Percentiles rank a stretch among this genome's conserved stretches.
Conservation (phyloP, 1,140 invertebrate species). For the Cardiocondyla obscurior region DNA sequence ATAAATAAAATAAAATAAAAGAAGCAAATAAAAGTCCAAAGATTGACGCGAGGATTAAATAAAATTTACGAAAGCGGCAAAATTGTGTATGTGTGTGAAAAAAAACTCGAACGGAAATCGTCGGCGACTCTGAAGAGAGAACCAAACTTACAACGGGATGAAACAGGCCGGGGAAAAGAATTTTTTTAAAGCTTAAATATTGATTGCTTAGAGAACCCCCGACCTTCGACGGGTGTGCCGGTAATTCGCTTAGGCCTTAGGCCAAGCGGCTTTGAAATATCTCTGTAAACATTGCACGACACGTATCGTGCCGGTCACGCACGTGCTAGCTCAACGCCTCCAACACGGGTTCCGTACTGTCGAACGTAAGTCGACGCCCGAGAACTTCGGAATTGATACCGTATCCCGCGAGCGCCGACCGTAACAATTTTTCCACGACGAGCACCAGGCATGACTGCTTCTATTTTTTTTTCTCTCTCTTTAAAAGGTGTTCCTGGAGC, state of each 20-base stretch:
- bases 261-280: conserved; percentile 8
- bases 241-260: conserved; percentile 38
- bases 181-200: conserved; percentile 67
- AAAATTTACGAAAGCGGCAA: neutral
- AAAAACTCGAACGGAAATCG: conserved; percentile 52
- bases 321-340: conserved; percentile 53
- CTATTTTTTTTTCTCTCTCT: conserved; percentile 49
- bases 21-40: too few relatives aligned
- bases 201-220: conserved; percentile 59
- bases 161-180: neutral
- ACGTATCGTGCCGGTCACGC: neutral
- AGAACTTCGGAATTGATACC: neutral
- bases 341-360: conserved; percentile 79
- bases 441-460: neutral
- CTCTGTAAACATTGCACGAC: neutral
- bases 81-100: too few relatives aligned
- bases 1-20: neutral
- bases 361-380: conserved; percentile 72
- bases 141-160: neutral
- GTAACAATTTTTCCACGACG: neutral
- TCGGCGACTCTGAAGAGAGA: neutral
- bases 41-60: neutral
- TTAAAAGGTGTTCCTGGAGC: conserved; percentile 81
- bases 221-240: conserved; percentile 30
- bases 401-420: neutral